Evolutionary conservation across 2,113 vertebrate species (phyloP), one percentile per base, ranked within the genome.

Genomic region (Lycocorax pyrrhopterus): DNA sequence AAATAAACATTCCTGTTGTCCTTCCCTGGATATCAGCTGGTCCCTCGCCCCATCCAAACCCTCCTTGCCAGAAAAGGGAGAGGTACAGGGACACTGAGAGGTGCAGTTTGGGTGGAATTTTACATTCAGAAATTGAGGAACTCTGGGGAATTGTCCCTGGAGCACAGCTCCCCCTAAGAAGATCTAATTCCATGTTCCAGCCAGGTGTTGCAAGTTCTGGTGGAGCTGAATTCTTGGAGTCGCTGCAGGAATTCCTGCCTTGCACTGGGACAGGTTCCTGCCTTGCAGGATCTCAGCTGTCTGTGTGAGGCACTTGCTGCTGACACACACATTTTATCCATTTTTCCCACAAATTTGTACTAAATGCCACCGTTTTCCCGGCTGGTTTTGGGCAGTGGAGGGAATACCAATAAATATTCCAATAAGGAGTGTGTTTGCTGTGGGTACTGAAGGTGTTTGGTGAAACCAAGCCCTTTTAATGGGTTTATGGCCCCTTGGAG

Each of bases 121-220:
- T 17, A 2, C 12, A 14, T 62, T 51, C 37, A 20, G 7, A 22
- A 26, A 7, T 9, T 9, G 33, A 7, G 56, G 44, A n/a, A 9
- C 53, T 52, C 3, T 5, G 1, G 44, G 10, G 33, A 37, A 16
- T 23, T 58, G 16, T 30, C 44, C 16, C 64, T 13, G 4, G 15
- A 20, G 43, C 3, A 10, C 43, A 63, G 0, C 16, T 72, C 37
- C 12, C 16, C 27, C 35, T 0, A 2, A 2, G 9, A 18, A 43
- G 27, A 7, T 74, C 15, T 2, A 63, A 44, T 18, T 41, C 58
- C 15, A 1, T 6, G 6, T 33, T 43, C 26, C 49, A 80, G 52
- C 18, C 56, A 27, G 25, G 11, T 22, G 1, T 10, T 71, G 16
- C 13, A 43, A n/a, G 16, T 71, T 46, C 12, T 71, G n/a, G 6